Base-by-base conservation (phyloP, 2,888 invertebrate genomes). In the Myopa testacea region DNA sequence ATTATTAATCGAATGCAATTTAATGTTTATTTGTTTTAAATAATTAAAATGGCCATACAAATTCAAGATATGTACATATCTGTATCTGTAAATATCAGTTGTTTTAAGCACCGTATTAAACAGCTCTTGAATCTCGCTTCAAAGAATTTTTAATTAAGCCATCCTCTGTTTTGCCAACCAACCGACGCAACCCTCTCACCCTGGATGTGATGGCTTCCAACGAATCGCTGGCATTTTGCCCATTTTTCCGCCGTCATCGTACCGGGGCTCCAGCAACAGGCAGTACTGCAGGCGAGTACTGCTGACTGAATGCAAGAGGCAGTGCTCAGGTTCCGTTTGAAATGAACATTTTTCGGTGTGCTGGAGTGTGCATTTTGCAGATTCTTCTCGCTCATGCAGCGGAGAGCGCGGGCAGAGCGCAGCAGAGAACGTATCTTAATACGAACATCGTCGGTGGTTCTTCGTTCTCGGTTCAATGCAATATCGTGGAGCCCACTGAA, bases 131-230 rank as follows among this genome's bases (percentile, higher is more conserved):
- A 63, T 34, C 37, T 63, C 34, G 62, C 63, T 63, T 58, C 4
- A 68, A 40, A 75, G 68, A 67, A 68, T 75, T 75, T 68, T 75
- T 68, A 75, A 75, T 75, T 67, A 68, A 68, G 68, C 55, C 19
- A 19, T 68, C 38, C n/a, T 67, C 26, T 55, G 26, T 10, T 40
- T 0, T 16, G 10, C 45, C 37, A 16, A 26, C 19, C 38, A n/a
- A 14, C 19, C 68, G n/a, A 67, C 38, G n/a, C 55, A 10, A 12
- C n/a, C 37, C 69, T 38, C n/a, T 40, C 45, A 8, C 45, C 38
- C 12, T 3, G n/a, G 16, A 40, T 38, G 3, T 6, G 58, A 62
- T 10, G 62, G 3, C n/a, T 19, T 34, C 38, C 26, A 40, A 62
- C 72, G 62, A 60, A 60, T n/a, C 19, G 4, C 68, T 75, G 75